Evolutionary conservation across 1,140 invertebrate genomes (phyloP).

Genomic region (Bemisia tabaci): DNA sequence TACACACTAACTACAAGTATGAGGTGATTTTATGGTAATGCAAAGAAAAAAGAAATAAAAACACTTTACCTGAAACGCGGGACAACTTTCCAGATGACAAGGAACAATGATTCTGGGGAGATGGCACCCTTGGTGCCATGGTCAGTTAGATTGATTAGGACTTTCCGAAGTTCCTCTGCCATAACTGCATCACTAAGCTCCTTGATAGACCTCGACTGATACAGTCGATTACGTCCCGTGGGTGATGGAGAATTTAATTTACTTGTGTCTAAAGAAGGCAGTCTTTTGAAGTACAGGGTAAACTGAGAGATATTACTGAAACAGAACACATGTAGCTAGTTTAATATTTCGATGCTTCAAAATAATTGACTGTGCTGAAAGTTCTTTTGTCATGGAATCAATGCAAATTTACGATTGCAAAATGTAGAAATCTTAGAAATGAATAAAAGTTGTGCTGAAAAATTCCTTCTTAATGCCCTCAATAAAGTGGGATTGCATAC

Average conservation of each 20-base stretch:
- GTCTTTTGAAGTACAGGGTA: slow-evolving; percentile 63
- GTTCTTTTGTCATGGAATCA: no score
- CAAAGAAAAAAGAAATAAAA: slow-evolving; percentile 3
- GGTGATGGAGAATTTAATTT: slow-evolving; percentile 27
- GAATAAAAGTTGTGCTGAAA: no score
- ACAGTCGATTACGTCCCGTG: slow-evolving; percentile 40
- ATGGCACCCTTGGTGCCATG: slow-evolving; percentile 58
- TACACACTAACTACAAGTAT: no score
- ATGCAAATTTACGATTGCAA: no score
- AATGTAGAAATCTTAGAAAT: no score
- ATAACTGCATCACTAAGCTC: slow-evolving; percentile 52
- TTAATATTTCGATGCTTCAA: background rate
- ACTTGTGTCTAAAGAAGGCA: slow-evolving; percentile 52
- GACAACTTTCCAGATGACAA: slow-evolving; percentile 75
- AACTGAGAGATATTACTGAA: slow-evolving; percentile 69
- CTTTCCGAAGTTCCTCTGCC: slow-evolving; percentile 64
- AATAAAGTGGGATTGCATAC: no score
- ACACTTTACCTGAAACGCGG: slow-evolving; percentile 49
- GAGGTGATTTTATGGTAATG: no score
- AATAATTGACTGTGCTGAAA: no score
- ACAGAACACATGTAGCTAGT: slow-evolving; percentile 21
- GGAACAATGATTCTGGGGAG: slow-evolving; percentile 64
- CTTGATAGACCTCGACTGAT: slow-evolving; percentile 45
- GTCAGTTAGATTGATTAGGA: slow-evolving; percentile 55
- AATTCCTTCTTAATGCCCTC: no score